Evolutionary conservation across 2,888 invertebrate genomes (phyloP).

Genomic region (Andrena praecox): DNA sequence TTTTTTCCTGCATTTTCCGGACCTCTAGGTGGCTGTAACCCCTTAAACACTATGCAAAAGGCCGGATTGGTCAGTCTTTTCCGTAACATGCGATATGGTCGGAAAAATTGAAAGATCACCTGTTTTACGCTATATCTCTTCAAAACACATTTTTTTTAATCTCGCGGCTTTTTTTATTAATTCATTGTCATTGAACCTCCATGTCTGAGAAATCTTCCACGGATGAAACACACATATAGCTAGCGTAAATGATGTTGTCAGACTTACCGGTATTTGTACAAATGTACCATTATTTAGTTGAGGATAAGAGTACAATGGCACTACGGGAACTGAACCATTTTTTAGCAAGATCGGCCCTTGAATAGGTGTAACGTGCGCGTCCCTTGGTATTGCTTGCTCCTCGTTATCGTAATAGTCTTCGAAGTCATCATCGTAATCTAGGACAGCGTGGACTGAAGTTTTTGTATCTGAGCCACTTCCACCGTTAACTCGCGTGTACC

Average conservation of each 20-base stretch:
- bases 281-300: slow-evolving; percentile 94
- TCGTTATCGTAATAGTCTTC: slow-evolving; percentile 88
- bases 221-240: too few relatives aligned
- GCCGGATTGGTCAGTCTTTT: too few relatives aligned
- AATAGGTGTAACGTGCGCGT: slow-evolving; percentile 92
- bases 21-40: too few relatives aligned
- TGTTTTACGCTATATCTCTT: too few relatives aligned
- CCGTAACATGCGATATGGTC: too few relatives aligned
- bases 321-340: slow-evolving; percentile 94
- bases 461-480: slow-evolving; percentile 83
- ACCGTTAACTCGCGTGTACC: slow-evolving; percentile 82
- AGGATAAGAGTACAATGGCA: slow-evolving; percentile 94
- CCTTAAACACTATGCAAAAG: too few relatives aligned
- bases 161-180: too few relatives aligned
- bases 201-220: too few relatives aligned
- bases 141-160: too few relatives aligned
- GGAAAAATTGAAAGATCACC: too few relatives aligned
- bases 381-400: slow-evolving; percentile 78
- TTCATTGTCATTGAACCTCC: too few relatives aligned
- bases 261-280: slow-evolving; percentile 95
- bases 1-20: too few relatives aligned
- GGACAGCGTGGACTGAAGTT: slow-evolving; percentile 90
- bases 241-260: not conserved
- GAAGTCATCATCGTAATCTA: slow-evolving; percentile 89
- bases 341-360: slow-evolving; percentile 95